A percentile compares a stretch with the other conserved stretches of the same genome.
These are phyloP conservation scores for Salvelinus sp. DNA, from an alignment of 2,113 vertebrate species.

Conservation along the genomic window DNA sequence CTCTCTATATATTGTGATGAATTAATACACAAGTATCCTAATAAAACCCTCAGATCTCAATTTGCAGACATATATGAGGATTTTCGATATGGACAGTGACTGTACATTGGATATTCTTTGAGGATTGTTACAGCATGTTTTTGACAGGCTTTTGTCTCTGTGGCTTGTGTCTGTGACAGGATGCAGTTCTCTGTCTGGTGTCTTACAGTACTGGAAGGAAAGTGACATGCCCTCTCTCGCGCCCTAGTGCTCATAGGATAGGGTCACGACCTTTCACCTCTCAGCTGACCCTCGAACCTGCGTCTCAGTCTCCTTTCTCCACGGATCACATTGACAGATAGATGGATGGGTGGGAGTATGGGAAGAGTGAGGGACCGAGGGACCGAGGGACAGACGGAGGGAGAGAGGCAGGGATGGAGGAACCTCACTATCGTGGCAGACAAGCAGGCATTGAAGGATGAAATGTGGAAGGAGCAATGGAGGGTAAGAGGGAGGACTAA, in stretches of 20 bases:
- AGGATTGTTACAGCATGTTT: too few relatives aligned
- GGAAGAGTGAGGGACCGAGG: background rate
- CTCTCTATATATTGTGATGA: too few relatives aligned
- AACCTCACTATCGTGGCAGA: background rate
- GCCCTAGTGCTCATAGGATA: slow-evolving; percentile 51
- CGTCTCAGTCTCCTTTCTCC: slow-evolving; percentile 41
- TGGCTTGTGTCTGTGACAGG: background rate
- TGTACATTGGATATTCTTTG: too few relatives aligned
- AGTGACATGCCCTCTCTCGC: slow-evolving; percentile 44
- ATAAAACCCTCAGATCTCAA: too few relatives aligned
- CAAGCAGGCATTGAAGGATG: background rate
- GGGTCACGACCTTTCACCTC: slow-evolving; percentile 51
- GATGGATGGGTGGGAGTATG: slow-evolving; percentile 27
- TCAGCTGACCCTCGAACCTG: slow-evolving; percentile 46
- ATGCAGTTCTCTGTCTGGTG: slow-evolving; percentile 36
- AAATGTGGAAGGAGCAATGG: slow-evolving; percentile 18
- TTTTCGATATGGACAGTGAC: too few relatives aligned
- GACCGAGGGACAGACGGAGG: slow-evolving; percentile 10
- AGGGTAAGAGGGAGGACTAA: background rate
- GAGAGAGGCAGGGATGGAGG: background rate
- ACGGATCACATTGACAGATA: slow-evolving; percentile 32
- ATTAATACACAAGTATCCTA: too few relatives aligned
- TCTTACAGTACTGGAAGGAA: slow-evolving; percentile 47
- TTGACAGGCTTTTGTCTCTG: background rate
- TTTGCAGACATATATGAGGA: too few relatives aligned